Percentiles rank a stretch among this genome's conserved stretches.
These are phyloP conservation scores for Habropoda laboriosa DNA, from an alignment of 1,140 invertebrate species.

Conservation along the genomic window DNA sequence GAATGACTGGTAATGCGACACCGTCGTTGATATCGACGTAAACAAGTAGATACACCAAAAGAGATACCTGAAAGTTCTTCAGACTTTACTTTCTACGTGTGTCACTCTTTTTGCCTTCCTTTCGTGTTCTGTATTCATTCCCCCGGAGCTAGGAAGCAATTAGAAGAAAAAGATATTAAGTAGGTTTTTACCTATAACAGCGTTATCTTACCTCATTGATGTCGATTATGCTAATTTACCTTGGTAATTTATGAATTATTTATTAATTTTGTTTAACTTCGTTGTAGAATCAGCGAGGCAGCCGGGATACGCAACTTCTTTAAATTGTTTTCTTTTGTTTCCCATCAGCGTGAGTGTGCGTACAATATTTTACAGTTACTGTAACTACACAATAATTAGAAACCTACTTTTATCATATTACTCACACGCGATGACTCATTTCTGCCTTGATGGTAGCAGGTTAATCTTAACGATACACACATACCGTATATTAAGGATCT, in stretches of 20 bases:
- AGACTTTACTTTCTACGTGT: background rate
- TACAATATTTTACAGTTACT: constrained; percentile 10
- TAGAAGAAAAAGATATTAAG: background rate
- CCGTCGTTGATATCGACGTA: constrained; percentile 21
- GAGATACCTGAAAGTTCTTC: constrained; percentile 13
- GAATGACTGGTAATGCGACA: constrained; percentile 46
- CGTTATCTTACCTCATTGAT: background rate
- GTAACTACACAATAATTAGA: constrained; percentile 45
- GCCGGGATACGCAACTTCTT: background rate
- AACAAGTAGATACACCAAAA: constrained; percentile 4
- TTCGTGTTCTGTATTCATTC: background rate
- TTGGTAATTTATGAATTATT: constrained; percentile 3
- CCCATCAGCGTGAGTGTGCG: too few relatives aligned
- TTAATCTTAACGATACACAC: constrained; percentile 39
- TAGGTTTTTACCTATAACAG: too few relatives aligned
- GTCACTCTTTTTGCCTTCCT: background rate
- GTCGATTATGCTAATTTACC: background rate
- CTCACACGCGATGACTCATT: constrained; percentile 47
- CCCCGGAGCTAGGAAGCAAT: background rate
- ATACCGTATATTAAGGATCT: constrained; percentile 17
- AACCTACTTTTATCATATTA: constrained; percentile 52
- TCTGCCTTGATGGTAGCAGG: constrained; percentile 45
- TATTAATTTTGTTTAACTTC: constrained; percentile 10
- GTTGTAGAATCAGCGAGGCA: background rate
- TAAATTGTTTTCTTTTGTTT: background rate